Evolutionary conservation across 2,888 invertebrate species (phyloP), one percentile per base, ranked within the genome.

Genomic region (Drosophila cognata): DNA sequence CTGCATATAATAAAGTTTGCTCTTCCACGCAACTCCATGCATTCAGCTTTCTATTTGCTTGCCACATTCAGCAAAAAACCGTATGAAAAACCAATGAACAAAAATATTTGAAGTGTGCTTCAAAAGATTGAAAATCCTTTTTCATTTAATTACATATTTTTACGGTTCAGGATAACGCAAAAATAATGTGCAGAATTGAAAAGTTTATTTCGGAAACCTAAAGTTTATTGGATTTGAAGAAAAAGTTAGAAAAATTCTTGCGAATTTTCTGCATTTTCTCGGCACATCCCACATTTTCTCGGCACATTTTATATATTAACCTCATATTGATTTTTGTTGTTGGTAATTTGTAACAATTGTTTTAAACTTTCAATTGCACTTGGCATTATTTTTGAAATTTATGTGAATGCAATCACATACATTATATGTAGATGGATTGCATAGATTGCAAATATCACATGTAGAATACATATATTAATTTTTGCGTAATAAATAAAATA

Each of bases 1-100:
- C 33, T 62, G 57, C 65, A 71, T 62, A 62, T 58, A 61, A 52
- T 43, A 61, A 80, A 68, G 59, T 61, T 58, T 28, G 65, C 50
- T 43, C 51, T 58, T 41, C 53, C 38, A 74, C 59, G 60, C 60
- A 63, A 43, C 29, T 53, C 31, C 50, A 33, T 43, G 38, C 25
- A 21, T 50, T 25, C 25, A 18, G 33, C 35, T 51, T n/a, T 51
- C 25, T 10, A 4, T 35, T 57, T 41, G 13, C 25, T 48, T 25
- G 36, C 21, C 8, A n/a, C 36, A 55, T 25, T 52, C 10, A 29
- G 16, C 29, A 21, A 8, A n/a, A 41, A 16, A 16, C 21, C 43
- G 11, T 21, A 10, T 3, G 6, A 16, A 7, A 18, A 21, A 8
- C 4, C 4, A 1, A 38, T 7, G 8, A 0, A n/a, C 2, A 21